Base-by-base conservation (phyloP, 2,888 invertebrate species). In the Ophonus ardosiacus region DNA sequence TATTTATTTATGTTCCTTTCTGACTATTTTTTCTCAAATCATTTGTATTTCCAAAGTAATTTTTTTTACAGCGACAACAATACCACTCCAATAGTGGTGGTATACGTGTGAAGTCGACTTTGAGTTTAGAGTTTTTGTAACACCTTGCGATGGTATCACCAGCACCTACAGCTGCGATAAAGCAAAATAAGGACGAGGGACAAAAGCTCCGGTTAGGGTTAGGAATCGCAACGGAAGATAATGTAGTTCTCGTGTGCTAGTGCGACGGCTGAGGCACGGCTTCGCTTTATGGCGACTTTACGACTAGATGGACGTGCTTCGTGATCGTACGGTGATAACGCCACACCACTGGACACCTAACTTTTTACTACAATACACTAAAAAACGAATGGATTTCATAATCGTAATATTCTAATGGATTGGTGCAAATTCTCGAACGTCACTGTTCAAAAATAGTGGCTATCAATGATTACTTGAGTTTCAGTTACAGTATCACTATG, bases 231-330 rank as follows among this genome's bases (percentile, higher is more conserved):
- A 17, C 1, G 57, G 17, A 24, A 38, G 81, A 43, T 81, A 81
- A 81, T 81, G 65, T 68, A 65, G 51, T 81, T 81, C 51, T 81
- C 68, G 18, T 65, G 81, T 81, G 81, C 21, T 40, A 24, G 43
- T 63, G 65, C 21, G 56, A n/a, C 51, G 43, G 5, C 65, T 43
- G 81, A 63, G 81, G 81, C 81, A 81, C 81, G 81, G 51, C 63
- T 65, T 65, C 81, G 43, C 81, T 81, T 81, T 68, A 81, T 81
- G 56, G 81, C 65, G 65, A 13, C 81, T 63, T 81, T 81, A 81
- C 65, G 81, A 81, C 68, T 10, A 65, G 68, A 81, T 81, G 24
- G 65, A 40, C 51, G 40, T 65, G 81, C 40, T 31, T 65, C 81
- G 81, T 81, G 81, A 65, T 5, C 51, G 81, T 7, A 59, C 7